Conservation (phyloP, 1,140 invertebrate genomes). For the Aphaenogaster rudis region DNA sequence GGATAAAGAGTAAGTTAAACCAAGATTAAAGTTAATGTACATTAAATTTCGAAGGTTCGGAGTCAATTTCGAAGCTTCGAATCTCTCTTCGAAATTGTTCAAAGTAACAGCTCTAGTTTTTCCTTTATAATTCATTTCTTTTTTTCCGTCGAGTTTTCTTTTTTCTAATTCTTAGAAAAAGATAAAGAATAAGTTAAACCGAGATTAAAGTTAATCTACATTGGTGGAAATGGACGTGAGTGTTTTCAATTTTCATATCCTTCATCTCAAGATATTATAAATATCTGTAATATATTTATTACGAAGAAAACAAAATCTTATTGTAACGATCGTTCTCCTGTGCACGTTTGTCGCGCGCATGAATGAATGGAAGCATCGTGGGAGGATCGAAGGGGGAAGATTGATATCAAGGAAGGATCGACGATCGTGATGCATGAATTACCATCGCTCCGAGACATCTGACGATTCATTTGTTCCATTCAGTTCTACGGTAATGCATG, state of each 20-base stretch:
- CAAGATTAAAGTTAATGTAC: too few relatives aligned
- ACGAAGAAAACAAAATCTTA: background rate
- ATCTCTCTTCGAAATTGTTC: too few relatives aligned
- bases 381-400: slow-evolving; percentile 57
- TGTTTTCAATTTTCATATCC: background rate
- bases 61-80: too few relatives aligned
- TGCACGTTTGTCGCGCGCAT: background rate
- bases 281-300: background rate
- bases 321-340: background rate
- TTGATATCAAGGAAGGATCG: slow-evolving; percentile 65
- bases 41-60: too few relatives aligned
- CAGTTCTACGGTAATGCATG: slow-evolving; percentile 39
- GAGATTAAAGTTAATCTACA: too few relatives aligned
- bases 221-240: too few relatives aligned
- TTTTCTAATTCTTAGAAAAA: too few relatives aligned
- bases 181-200: too few relatives aligned
- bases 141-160: too few relatives aligned
- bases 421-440: slow-evolving; percentile 69
- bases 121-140: too few relatives aligned
- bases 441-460: slow-evolving; percentile 73
- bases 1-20: too few relatives aligned
- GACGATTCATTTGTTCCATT: slow-evolving; percentile 55
- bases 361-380: slow-evolving; percentile 55
- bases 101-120: too few relatives aligned
- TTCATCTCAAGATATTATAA: slow-evolving; percentile 3